phyloP scores from a whole-genome alignment of 2,797 vertebrate genomes.

The Tolypeutes matacus region DNA sequence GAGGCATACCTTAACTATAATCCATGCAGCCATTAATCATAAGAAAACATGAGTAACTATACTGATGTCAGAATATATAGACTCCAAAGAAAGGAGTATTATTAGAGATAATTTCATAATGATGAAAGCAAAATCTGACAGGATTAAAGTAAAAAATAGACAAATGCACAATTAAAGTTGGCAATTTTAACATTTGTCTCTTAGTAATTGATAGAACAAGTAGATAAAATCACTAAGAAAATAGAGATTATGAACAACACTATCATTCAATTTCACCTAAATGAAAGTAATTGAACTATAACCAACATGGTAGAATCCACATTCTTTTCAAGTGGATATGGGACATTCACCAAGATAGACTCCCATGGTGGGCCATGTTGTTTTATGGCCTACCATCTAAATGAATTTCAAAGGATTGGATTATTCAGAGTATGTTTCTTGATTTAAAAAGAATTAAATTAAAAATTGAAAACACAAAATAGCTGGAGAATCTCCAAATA shows the following conservation, averaged over 20 bases:
- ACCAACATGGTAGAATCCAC: neutral
- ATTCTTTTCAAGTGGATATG: neutral
- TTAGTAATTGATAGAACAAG: neutral
- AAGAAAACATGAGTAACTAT: neutral
- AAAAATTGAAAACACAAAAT: conserved; percentile 4
- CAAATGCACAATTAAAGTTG: neutral
- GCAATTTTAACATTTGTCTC: neutral
- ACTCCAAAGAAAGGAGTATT: neutral
- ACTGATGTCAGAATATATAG: conserved; percentile 15
- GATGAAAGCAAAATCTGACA: neutral
- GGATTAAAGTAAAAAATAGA: conserved; percentile 10
- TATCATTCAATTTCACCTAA: neutral
- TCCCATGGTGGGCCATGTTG: neutral
- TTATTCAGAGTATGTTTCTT: neutral
- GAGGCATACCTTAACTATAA: conserved; percentile 8
- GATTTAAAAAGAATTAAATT: neutral
- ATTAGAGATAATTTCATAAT: conserved; percentile 17
- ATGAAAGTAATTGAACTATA: neutral
- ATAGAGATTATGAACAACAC: neutral
- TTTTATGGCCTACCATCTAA: neutral
- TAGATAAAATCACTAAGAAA: neutral
- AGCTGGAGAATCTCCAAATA: neutral
- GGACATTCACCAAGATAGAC: neutral
- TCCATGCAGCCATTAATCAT: neutral
- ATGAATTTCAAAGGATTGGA: neutral